A percentile compares a stretch with the other conserved stretches of the same genome.
Evolutionary conservation across 2,113 vertebrate species (phyloP).

Genomic region (Orcinus orca): DNA sequence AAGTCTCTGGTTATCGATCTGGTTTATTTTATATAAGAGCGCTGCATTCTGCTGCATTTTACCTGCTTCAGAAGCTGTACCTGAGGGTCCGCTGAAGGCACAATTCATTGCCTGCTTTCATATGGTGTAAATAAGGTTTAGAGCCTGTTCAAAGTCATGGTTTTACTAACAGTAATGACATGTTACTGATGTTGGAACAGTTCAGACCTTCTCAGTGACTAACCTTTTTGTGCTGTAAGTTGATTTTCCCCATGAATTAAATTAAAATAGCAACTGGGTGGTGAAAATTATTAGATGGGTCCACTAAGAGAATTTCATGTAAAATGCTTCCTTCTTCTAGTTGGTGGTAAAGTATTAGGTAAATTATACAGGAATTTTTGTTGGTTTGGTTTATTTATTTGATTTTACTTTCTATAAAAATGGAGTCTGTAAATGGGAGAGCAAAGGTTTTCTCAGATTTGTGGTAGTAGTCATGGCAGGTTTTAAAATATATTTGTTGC

Average conservation of each 20-base stretch:
- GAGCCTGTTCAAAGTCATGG: neutral
- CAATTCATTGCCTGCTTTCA: neutral
- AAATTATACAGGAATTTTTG: neutral
- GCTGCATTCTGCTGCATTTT: neutral
- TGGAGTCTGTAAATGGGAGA: neutral
- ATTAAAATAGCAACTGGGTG: neutral
- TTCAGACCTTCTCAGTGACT: neutral
- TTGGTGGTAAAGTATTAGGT: neutral
- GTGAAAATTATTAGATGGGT: neutral
- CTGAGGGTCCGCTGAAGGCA: neutral
- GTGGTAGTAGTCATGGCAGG: neutral
- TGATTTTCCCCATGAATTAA: slow-evolving; percentile 49
- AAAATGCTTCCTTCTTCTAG: neutral
- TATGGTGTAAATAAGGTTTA: neutral
- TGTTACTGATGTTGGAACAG: neutral
- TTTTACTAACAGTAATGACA: slow-evolving; percentile 45
- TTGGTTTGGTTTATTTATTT: neutral
- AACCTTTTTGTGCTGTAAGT: neutral
- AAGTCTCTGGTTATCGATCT: neutral
- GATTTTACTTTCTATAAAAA: neutral
- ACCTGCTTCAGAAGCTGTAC: neutral
- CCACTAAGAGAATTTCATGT: neutral
- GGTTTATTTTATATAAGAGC: neutral
- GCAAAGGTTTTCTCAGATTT: neutral
- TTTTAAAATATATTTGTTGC: neutral